Evolutionary conservation across 2,113 vertebrate genomes (phyloP).

Genomic region (Hypocryptadius cinnamomeus): DNA sequence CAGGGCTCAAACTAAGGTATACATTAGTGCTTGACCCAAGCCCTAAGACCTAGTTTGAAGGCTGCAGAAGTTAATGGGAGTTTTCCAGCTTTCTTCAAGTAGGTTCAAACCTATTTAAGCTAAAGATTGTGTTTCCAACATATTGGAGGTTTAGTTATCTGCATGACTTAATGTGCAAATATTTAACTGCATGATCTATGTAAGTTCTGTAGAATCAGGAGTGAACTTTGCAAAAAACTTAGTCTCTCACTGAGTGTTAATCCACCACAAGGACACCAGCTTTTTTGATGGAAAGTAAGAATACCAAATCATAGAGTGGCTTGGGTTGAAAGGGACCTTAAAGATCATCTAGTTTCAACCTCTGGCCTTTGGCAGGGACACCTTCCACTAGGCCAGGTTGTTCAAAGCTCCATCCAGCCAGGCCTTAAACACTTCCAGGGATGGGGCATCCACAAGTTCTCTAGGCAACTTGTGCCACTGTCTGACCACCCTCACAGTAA

Average conservation of each 20-base stretch:
- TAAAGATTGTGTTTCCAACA: background rate
- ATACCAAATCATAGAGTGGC: background rate
- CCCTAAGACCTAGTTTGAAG: background rate
- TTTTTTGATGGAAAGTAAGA: background rate
- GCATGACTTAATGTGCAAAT: background rate
- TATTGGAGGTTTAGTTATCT: background rate
- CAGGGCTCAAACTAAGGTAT: background rate
- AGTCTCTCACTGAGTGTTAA: background rate
- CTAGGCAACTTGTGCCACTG: background rate
- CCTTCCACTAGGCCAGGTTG: background rate
- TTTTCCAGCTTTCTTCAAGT: background rate
- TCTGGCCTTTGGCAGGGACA: background rate
- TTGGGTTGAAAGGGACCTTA: background rate
- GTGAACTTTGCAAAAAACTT: background rate
- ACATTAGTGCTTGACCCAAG: background rate
- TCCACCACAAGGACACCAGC: background rate
- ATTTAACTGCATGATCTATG: background rate
- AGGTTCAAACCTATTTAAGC: background rate
- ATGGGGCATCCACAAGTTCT: background rate
- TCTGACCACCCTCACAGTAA: background rate
- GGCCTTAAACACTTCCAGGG: background rate
- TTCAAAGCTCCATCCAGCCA: background rate
- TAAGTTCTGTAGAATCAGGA: background rate
- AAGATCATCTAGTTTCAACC: background rate
- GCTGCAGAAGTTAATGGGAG: background rate